Base-by-base conservation (phyloP, 2,797 vertebrate species). In the Myotis myotis region DNA sequence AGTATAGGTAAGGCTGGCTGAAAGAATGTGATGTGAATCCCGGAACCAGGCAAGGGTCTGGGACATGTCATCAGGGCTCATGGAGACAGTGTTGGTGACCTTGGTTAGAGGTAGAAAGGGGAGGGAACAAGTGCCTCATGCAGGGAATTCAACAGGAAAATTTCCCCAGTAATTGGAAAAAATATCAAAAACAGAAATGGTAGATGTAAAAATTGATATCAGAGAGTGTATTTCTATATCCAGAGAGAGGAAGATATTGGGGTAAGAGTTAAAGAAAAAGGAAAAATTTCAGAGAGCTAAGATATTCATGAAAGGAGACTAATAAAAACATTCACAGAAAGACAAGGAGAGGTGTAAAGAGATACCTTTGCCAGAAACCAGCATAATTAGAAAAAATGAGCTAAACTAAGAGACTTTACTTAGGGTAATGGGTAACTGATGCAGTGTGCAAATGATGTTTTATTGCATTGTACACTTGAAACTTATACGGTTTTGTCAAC, bases 1-100 rank as follows among this genome's bases (percentile, higher is more conserved):
- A 0, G 72, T n/a, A 96, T 95, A 97, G 95, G 96, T 94, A 93
- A 94, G 92, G 9, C 28, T 22, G 20, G 78, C 62, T 8, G 1
- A 41, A 10, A 28, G 20, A 57, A 20, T 11, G 10, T 33, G 33
- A 49, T n/a, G 0, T 66, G 87, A 33, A 19, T 28, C 41, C 10
- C 5, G 19, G 22, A n/a, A 28, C 53, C 10, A 49, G 57, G 57
- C 10, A 62, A 44, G 70, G 41, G 53, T 20, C 51, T 91, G 30
- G 0, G 38, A 30, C 8, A 3, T 12, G 25, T 71, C 38, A 8
- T 25, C 51, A 15, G 57, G 38, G 19, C 2, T 49, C 72, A 23
- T 5, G 0, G 0, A 36, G 47, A 12, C 4, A 68, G 36, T 44
- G 3, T 60, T 41, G 8, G 28, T 15, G 60, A 62, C 28, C 55